phyloP scores from a whole-genome alignment of 2,888 invertebrate species.

The Diogma glabrata region DNA sequence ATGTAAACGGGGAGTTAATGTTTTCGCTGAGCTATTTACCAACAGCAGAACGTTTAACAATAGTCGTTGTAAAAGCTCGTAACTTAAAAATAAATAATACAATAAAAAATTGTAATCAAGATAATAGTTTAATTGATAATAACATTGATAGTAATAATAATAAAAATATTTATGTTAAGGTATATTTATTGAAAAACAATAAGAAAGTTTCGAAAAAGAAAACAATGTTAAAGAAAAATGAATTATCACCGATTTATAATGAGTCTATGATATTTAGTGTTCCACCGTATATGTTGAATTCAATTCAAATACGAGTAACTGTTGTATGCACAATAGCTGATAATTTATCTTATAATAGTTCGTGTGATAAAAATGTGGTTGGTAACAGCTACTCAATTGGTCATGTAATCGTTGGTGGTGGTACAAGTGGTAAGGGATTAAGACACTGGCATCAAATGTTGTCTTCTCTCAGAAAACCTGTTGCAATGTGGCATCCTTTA shows the following conservation, averaged over 20 bases:
- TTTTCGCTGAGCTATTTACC: constrained; percentile 72
- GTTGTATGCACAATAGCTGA: constrained; percentile 35
- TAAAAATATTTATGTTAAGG: constrained; percentile 63
- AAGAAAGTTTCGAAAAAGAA: constrained; percentile 74
- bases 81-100: constrained; percentile 50
- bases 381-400: constrained; percentile 46
- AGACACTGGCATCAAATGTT: constrained; percentile 80
- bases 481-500: constrained; percentile 76
- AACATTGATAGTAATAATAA: constrained; percentile 1
- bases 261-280: constrained; percentile 78
- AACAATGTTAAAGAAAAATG: constrained; percentile 61
- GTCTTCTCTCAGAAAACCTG: constrained; percentile 62
- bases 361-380: not conserved
- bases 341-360: constrained; percentile 14
- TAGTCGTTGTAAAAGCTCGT: constrained; percentile 55
- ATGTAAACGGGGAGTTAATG: constrained; percentile 67
- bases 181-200: constrained; percentile 66
- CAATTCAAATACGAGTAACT: constrained; percentile 61
- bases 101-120: not conserved
- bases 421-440: constrained; percentile 56
- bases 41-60: constrained; percentile 66
- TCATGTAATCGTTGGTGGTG: constrained; percentile 66
- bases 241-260: constrained; percentile 67
- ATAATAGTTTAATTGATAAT: constrained; percentile 1
- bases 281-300: constrained; percentile 55